Base-by-base conservation (phyloP, 2,113 vertebrate genomes). In the Ctenodactylus gundi region DNA sequence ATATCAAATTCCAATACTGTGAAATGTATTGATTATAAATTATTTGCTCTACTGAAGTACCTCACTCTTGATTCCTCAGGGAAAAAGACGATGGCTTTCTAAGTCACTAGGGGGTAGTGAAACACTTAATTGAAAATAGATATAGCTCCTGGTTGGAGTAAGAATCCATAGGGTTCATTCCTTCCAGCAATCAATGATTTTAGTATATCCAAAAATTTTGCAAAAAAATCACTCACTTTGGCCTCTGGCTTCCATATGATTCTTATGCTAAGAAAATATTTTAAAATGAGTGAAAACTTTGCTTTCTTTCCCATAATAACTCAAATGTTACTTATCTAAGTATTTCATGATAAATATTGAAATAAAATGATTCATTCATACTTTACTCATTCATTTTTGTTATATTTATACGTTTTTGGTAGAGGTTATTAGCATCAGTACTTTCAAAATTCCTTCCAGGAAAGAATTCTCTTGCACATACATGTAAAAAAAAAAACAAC, bases 1-100 rank as follows among this genome's bases (percentile, higher is more conserved):
- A 25, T 29, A 82, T 11, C 9, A 78, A 55, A 95, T 91, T 92
- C 34, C 13, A 94, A 65, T 82, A 89, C 91, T 93, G 53, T 57
- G 4, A 93, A 57, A 83, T 80, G 25, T 76, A 46, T 12, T 46
- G 68, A 78, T 91, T 29, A 57, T 4, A 31, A 70, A 53, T 70
- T 77, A 15, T 49, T 90, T 77, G 13, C 36, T 49, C 31, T 36
- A 21, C 39, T 68, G 73, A 95, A 82, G 64, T 29, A 67, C 29
- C 51, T 73, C 65, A 88, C 14, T 31, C 25, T 57, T 94, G 3
- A 20, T 85, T 94, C 46, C 27, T 20, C 0, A 0, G 49, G 36
- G 15, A 6, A 18, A 10, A 4, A 57, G 62, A 58, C 46, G 12
- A 41, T 65, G 58, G 49, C 70, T 90, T 75, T n/a, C 57, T 58